Percentiles rank a stretch among this genome's conserved stretches.
These are phyloP conservation scores for Chaetops frenatus DNA, from an alignment of 2,113 vertebrate genomes.

Conservation along the genomic window DNA sequence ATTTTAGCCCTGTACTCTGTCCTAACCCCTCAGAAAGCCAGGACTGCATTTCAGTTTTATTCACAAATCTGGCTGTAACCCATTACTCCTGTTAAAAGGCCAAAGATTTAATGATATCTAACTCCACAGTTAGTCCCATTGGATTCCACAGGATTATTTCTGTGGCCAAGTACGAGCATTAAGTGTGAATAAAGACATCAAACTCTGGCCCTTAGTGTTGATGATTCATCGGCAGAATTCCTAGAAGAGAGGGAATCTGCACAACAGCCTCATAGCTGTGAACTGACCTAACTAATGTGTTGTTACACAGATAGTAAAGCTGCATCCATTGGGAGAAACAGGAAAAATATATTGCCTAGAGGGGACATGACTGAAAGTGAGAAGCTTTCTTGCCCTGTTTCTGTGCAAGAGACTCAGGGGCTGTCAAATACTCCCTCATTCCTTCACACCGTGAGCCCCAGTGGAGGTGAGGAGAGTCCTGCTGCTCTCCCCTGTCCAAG, in stretches of 20 bases:
- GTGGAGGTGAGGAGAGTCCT: background rate
- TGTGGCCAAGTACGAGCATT: constrained; percentile 17
- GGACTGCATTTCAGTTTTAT: background rate
- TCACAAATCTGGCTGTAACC: constrained; percentile 44
- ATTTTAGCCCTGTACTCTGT: background rate
- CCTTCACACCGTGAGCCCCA: background rate
- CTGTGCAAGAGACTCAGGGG: background rate
- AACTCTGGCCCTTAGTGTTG: background rate
- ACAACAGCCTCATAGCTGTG: constrained; percentile 30
- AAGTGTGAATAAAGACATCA: constrained; percentile 63
- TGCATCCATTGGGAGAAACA: background rate
- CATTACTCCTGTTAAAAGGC: constrained; percentile 24
- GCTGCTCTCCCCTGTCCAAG: background rate
- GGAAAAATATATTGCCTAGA: background rate
- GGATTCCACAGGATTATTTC: constrained; percentile 49
- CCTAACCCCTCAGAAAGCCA: background rate
- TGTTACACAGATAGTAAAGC: background rate
- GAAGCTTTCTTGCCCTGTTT: background rate
- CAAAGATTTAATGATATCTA: constrained; percentile 33
- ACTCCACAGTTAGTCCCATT: constrained; percentile 27
- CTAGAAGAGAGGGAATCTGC: constrained; percentile 25
- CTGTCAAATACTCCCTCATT: background rate
- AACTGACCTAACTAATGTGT: constrained; percentile 11
- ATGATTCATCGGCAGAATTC: constrained; percentile 46
- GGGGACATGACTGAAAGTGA: background rate